Conservation (phyloP, 2,888 invertebrate species). For the Plemyria rubiginata region DNA sequence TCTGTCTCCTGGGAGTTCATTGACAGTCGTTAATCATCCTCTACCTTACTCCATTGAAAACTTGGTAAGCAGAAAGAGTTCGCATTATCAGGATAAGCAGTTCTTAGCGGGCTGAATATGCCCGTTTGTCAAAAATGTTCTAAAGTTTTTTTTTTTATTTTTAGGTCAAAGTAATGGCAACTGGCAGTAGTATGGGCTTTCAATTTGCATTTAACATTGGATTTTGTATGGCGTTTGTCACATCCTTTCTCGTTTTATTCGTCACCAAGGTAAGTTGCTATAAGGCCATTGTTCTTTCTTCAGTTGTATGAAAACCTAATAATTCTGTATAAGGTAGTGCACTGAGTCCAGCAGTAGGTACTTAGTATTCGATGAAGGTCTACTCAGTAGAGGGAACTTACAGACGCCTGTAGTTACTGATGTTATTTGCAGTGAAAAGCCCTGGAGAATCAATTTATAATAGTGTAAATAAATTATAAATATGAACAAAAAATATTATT, state of each 20-base stretch:
- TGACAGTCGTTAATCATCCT: slow-evolving; percentile 87
- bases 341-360: too few species aligned
- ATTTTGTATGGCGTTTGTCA: slow-evolving; percentile 91
- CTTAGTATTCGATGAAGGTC: too few species aligned
- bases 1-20: slow-evolving; percentile 68
- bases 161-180: slow-evolving; percentile 75
- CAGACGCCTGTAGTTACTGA: too few species aligned
- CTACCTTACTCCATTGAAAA: slow-evolving; percentile 87
- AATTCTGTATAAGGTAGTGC: too few species aligned
- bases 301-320: not conserved
- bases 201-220: slow-evolving; percentile 89
- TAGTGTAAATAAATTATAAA: too few species aligned
- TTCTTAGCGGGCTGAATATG: not conserved
- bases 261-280: slow-evolving; percentile 66
- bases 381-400: too few species aligned
- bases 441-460: too few species aligned
- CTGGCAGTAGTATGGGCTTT: slow-evolving; percentile 80
- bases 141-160: slow-evolving; percentile 34
- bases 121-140: too few species aligned
- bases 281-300: not conserved
- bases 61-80: slow-evolving; percentile 68
- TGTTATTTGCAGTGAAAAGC: too few species aligned
- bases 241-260: slow-evolving; percentile 87
- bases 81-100: too few species aligned
- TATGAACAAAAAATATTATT: too few species aligned